Conservation (phyloP, 2,888 invertebrate species). For the Drosophila picticornis region DNA sequence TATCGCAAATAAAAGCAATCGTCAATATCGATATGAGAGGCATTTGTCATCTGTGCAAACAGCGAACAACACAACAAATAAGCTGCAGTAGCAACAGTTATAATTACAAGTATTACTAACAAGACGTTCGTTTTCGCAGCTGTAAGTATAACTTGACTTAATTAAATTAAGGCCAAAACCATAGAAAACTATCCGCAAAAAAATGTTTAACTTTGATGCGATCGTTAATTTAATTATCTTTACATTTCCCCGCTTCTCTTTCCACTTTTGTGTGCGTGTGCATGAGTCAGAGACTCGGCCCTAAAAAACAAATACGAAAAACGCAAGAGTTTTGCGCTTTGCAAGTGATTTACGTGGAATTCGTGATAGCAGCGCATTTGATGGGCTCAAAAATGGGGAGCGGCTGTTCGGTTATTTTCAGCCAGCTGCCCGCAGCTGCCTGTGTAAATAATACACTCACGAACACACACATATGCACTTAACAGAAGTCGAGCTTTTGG, state of each 20-base stretch:
- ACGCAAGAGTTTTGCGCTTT: slow-evolving; percentile 29
- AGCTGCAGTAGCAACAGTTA: slow-evolving; percentile 47
- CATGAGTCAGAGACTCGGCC: slow-evolving; percentile 72
- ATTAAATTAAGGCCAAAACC: background rate
- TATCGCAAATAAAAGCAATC: slow-evolving; percentile 45
- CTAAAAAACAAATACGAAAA: slow-evolving; percentile 30
- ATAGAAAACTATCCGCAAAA: background rate
- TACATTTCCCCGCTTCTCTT: background rate
- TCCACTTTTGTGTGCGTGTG: slow-evolving; percentile 14
- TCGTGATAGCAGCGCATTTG: slow-evolving; percentile 41
- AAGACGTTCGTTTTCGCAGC: slow-evolving; percentile 43
- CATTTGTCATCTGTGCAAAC: slow-evolving; percentile 64
- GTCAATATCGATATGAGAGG: slow-evolving; percentile 37
- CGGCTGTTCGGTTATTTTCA: slow-evolving; percentile 34
- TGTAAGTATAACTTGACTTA: slow-evolving; percentile 54
- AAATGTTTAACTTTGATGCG: slow-evolving; percentile 1
- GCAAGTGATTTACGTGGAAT: slow-evolving; percentile 52
- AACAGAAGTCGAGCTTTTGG: slow-evolving; percentile 33
- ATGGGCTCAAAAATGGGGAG: slow-evolving; percentile 46
- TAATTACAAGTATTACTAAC: slow-evolving; percentile 40
- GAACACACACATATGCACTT: slow-evolving; percentile 7
- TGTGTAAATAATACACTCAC: slow-evolving; percentile 22
- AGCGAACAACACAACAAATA: slow-evolving; percentile 47
- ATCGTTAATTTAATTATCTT: slow-evolving; percentile 3
- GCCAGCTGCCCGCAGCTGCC: slow-evolving; percentile 34